Evolutionary conservation across 2,888 invertebrate species (phyloP).

Genomic region (Parnassius mnemosyne): DNA sequence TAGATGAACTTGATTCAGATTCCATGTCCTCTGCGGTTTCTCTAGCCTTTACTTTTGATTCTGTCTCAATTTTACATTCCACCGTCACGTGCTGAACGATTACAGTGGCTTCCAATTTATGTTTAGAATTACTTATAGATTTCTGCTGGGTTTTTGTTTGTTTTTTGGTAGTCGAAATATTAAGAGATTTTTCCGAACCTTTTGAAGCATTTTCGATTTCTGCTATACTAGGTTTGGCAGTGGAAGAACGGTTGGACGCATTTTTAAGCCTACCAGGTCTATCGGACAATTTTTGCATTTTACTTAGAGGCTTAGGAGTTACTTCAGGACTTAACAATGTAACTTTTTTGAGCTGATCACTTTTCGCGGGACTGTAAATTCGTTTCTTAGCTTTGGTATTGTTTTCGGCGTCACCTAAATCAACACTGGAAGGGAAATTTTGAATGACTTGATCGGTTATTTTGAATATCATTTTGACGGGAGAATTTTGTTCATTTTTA

Average conservation of each 20-base stretch:
- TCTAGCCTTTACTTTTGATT: constrained; percentile 24
- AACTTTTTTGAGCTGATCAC: constrained; percentile 31
- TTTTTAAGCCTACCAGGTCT: constrained; percentile 32
- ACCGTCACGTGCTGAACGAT: constrained; percentile 17
- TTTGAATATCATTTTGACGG: constrained; percentile 43
- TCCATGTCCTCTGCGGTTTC: neutral
- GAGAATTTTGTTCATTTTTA: constrained; percentile 30
- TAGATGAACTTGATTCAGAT: constrained; percentile 10
- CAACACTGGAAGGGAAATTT: constrained; percentile 37
- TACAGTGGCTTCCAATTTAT: neutral
- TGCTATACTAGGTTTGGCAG: neutral
- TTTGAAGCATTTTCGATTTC: neutral
- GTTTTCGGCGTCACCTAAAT: constrained; percentile 36
- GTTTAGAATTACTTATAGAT: constrained; percentile 1
- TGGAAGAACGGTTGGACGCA: neutral
- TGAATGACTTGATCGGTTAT: constrained; percentile 31
- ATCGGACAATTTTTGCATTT: constrained; percentile 54
- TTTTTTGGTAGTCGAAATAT: constrained; percentile 6
- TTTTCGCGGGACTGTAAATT: constrained; percentile 43
- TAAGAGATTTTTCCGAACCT: constrained; percentile 4
- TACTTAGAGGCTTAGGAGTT: constrained; percentile 57
- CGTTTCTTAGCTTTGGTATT: constrained; percentile 49
- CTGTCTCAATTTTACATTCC: constrained; percentile 21
- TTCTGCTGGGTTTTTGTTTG: constrained; percentile 13
- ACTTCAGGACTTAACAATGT: constrained; percentile 35